These are phyloP conservation scores for Aporrectodea caliginosa DNA, from an alignment of 1,140 invertebrate species.

Conservation along the genomic window DNA sequence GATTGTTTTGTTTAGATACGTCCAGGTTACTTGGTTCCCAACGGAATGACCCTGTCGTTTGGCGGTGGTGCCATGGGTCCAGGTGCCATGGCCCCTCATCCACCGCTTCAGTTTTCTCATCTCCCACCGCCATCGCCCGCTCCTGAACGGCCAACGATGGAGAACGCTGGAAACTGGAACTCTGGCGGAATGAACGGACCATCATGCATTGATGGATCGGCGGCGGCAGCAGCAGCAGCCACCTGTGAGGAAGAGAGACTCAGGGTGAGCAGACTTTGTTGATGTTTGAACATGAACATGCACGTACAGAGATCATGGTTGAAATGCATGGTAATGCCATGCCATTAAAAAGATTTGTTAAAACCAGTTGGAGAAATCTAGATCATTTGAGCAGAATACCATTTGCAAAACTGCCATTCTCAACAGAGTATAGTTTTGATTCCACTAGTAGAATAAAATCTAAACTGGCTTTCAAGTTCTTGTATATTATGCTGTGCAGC, in stretches of 20 bases:
- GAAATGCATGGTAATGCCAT: no score
- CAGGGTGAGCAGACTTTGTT: background rate
- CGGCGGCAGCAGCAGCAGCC: no score
- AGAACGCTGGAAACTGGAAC: background rate
- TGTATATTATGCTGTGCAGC: no score
- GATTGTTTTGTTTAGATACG: background rate
- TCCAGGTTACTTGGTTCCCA: background rate
- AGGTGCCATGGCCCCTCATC: background rate
- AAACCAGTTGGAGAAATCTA: no score
- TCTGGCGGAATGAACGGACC: background rate
- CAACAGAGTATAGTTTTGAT: no score
- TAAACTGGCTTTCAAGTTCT: no score
- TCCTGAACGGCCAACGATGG: background rate
- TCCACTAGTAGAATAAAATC: no score
- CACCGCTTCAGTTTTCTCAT: background rate
- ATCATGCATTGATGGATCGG: background rate
- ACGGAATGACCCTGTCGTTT: background rate
- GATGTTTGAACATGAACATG: no score
- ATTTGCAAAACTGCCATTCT: no score
- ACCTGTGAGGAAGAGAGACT: background rate
- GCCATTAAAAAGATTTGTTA: no score
- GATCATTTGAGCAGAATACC: no score
- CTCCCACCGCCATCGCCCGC: background rate
- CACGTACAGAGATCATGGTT: no score
- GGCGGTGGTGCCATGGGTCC: background rate